Evolutionary conservation across 2,888 invertebrate genomes (phyloP), one percentile per base, ranked within the genome.

Genomic region (Tetramorium bicarinatum): DNA sequence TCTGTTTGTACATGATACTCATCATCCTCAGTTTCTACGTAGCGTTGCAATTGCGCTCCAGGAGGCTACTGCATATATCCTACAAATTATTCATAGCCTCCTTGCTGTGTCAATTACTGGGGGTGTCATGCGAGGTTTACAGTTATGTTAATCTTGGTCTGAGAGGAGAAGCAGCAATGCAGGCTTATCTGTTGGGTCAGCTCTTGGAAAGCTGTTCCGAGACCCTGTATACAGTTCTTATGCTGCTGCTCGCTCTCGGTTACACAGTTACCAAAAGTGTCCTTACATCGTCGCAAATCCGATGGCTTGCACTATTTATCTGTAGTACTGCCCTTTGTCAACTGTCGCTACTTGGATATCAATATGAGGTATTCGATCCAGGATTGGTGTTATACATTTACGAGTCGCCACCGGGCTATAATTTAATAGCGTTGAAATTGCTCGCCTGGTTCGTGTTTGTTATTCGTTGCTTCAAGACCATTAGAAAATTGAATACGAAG

Each of bases 401-500:
- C 93, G 99, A 99, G 95, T 98, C 98, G 61, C 97, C 98, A 0
- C 98, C 98, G 0, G 99, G 99, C 0, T 98, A 98, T 91, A 97
- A 97, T 0, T 95, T 99, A 8, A 96, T 98, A 13, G 95, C 96
- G 4, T 94, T 99, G 75, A 96, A 98, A 62, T 95, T 98, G 0
- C 91, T 97, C 0, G 98, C 98, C 0, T 99, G 99, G 98, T 95
- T 96, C 84, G 97, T 98, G 95, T 99, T 99, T 85, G 87, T 91
- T 6, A 64, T 86, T 75, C 93, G 93, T 92, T 95, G 96, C 74
- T 96, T 96, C 90, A 94, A 88, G 74, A 94, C 94, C 0, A 90
- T 92, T 62, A 86, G 87, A n/a, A 92, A 91, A 85, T 88, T 91
- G 38, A 80, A 89, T 3, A 88, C 89, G 2, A 94, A 94, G 80